These are phyloP conservation scores for Melinaea marsaeus DNA, from an alignment of 2,888 invertebrate genomes.

Conservation along the genomic window DNA sequence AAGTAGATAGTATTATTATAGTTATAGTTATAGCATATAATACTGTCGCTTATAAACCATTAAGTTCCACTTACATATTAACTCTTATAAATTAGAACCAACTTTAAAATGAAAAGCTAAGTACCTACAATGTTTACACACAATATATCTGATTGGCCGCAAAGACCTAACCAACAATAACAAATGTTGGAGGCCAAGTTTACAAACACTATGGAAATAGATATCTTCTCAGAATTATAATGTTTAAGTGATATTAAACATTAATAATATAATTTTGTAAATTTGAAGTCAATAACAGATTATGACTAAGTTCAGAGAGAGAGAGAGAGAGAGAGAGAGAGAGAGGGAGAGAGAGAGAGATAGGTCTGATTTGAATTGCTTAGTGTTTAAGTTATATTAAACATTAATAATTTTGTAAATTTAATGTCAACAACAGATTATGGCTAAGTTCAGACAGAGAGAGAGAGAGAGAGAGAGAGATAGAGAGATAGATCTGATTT, in stretches of 20 bases:
- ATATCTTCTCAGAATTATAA: constrained; percentile 9
- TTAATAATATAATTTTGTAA: not conserved
- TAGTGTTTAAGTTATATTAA: too few relatives aligned
- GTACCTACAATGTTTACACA: constrained; percentile 60
- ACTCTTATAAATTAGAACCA: constrained; percentile 36
- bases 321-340: too few relatives aligned
- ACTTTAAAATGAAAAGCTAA: constrained; percentile 35
- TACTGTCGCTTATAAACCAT: not conserved
- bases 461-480: too few relatives aligned
- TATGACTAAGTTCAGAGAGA: too few relatives aligned
- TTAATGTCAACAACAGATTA: too few relatives aligned
- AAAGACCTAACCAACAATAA: constrained; percentile 42
- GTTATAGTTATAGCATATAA: too few relatives aligned
- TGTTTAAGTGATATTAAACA: constrained; percentile 8
- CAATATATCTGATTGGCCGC: constrained; percentile 67
- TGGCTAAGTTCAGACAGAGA: too few relatives aligned
- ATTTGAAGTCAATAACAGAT: not conserved
- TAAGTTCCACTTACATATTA: not conserved
- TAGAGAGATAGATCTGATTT: too few relatives aligned
- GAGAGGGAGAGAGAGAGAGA: too few relatives aligned
- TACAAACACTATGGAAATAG: constrained; percentile 23
- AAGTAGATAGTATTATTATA: too few relatives aligned
- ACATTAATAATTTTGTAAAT: too few relatives aligned
- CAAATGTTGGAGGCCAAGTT: constrained; percentile 27
- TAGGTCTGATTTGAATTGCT: too few relatives aligned